These are phyloP conservation scores for Chionis minor DNA, from an alignment of 2,113 vertebrate species.

Conservation along the genomic window DNA sequence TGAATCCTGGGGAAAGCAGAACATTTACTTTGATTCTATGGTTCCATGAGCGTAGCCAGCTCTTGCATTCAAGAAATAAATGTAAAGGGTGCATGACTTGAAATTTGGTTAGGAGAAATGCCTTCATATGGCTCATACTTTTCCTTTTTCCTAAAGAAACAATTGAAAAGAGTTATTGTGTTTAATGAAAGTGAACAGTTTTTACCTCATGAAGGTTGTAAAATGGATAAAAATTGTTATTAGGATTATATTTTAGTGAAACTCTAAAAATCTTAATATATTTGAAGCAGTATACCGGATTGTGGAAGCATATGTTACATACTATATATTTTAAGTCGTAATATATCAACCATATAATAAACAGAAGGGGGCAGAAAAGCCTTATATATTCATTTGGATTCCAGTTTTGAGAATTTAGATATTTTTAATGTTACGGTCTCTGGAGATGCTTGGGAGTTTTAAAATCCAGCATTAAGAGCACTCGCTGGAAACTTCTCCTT, in stretches of 20 bases:
- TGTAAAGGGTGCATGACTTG: not conserved
- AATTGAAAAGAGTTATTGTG: not conserved
- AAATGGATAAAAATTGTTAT: not conserved
- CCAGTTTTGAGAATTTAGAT: not conserved
- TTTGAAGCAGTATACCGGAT: not conserved
- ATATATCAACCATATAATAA: not conserved
- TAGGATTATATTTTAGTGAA: not conserved
- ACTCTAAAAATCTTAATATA: not conserved
- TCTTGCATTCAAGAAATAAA: not conserved
- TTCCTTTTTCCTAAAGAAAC: not conserved
- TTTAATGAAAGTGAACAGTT: not conserved
- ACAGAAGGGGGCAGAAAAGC: conserved; percentile 69
- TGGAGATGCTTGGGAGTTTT: not conserved
- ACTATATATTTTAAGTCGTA: not conserved
- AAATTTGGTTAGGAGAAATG: not conserved
- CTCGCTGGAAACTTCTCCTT: not conserved
- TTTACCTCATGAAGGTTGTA: not conserved
- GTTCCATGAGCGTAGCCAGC: not conserved
- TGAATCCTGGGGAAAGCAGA: not conserved
- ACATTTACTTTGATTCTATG: not conserved
- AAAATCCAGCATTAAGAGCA: not conserved
- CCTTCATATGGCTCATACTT: not conserved
- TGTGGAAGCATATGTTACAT: not conserved
- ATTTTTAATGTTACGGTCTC: not conserved
- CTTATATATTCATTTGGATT: not conserved